These are phyloP conservation scores for Baccha elongata DNA, from an alignment of 2,888 invertebrate genomes.

Conservation along the genomic window DNA sequence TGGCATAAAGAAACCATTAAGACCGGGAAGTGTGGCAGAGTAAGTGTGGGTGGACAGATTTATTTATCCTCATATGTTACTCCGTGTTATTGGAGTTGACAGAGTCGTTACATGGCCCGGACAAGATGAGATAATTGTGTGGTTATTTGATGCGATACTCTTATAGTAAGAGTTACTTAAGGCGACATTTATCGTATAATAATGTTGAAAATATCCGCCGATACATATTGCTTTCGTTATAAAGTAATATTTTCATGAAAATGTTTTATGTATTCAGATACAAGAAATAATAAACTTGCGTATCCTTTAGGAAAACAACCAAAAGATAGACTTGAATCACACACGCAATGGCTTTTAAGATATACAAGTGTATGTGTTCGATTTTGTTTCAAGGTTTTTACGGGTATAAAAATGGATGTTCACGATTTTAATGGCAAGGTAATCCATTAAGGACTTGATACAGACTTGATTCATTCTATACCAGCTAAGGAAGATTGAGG, in stretches of 20 bases:
- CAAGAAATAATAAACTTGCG: neutral
- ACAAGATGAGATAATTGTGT: conserved; percentile 55
- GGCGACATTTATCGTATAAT: conserved; percentile 15
- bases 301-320: neutral
- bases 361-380: neutral
- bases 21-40: conserved; percentile 55
- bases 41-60: conserved; percentile 63
- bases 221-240: neutral
- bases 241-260: neutral
- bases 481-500: neutral
- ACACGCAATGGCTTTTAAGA: conserved; percentile 11
- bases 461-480: neutral
- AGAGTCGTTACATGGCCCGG: conserved; percentile 30
- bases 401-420: neutral
- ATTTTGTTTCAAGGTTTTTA: neutral
- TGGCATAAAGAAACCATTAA: conserved; percentile 59
- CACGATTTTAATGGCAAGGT: conserved; percentile 13
- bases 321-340: neutral
- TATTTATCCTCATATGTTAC: conserved; percentile 61
- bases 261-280: neutral
- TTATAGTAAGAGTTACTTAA: conserved; percentile 31
- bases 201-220: conserved; percentile 1
- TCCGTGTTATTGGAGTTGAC: conserved; percentile 36
- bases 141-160: conserved; percentile 41
- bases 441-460: conserved; percentile 7